A percentile compares a stretch with the other conserved stretches of the same genome.
Conservation (phyloP, 1,140 invertebrate genomes). For the Mizuhopecten yessoensis region DNA sequence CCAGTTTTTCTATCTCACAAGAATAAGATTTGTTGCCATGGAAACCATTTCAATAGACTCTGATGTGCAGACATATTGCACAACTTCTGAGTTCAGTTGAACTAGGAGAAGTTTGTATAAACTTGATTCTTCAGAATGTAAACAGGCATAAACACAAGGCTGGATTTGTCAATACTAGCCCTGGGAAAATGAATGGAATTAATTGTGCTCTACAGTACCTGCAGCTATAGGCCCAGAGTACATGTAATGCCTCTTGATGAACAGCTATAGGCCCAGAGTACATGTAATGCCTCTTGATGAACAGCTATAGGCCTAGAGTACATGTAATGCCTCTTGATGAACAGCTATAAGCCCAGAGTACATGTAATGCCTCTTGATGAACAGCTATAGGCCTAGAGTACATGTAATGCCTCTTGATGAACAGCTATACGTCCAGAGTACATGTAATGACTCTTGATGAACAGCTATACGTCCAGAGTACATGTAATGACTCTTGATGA, state of each 20-base stretch:
- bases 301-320: too few relatives aligned
- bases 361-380: too few relatives aligned
- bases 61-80: neutral
- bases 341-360: too few relatives aligned
- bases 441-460: too few relatives aligned
- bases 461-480: too few relatives aligned
- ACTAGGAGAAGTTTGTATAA: neutral
- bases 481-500: too few relatives aligned
- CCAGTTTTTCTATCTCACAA: neutral
- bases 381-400: too few relatives aligned
- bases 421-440: too few relatives aligned
- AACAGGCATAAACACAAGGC: neutral
- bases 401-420: too few relatives aligned
- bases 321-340: too few relatives aligned
- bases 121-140: neutral
- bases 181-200: neutral
- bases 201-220: neutral
- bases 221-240: neutral
- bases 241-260: neutral
- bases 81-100: neutral
- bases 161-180: neutral
- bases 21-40: constrained; percentile 11
- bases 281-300: too few relatives aligned
- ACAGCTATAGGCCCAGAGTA: too few relatives aligned
- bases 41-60: neutral